These are phyloP conservation scores for Drosophila subsilvestris DNA, from an alignment of 2,888 invertebrate species.

Conservation along the genomic window DNA sequence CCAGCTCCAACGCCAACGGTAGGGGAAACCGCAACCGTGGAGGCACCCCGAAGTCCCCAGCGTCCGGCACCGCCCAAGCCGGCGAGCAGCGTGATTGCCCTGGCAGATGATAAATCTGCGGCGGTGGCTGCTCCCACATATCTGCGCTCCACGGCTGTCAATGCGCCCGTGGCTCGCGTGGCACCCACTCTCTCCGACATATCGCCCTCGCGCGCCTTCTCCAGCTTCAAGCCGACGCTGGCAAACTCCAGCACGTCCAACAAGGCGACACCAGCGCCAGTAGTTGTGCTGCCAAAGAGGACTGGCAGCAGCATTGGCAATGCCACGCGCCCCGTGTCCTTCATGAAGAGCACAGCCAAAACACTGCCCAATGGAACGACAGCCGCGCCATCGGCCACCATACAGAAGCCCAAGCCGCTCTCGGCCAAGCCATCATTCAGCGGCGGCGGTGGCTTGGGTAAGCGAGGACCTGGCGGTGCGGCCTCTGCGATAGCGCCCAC, in stretches of 20 bases:
- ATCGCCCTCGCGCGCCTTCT: conserved; percentile 80
- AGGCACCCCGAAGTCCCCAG: conserved; percentile 84
- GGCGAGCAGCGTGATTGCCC: conserved; percentile 76
- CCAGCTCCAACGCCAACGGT: conserved; percentile 82
- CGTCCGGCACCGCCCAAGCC: conserved; percentile 85
- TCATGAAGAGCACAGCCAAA: conserved; percentile 61
- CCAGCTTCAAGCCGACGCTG: conserved; percentile 82
- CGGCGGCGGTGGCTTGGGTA: conserved; percentile 39
- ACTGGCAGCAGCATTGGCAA: conserved; percentile 37
- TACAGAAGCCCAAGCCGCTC: conserved; percentile 80
- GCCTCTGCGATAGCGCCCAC: conserved; percentile 61
- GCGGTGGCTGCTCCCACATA: conserved; percentile 86
- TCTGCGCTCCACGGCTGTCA: conserved; percentile 89
- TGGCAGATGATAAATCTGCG: conserved; percentile 80
- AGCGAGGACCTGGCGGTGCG: conserved; percentile 51
- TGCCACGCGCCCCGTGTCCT: conserved; percentile 66
- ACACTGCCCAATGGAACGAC: conserved; percentile 73
- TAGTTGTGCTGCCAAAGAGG: conserved; percentile 36
- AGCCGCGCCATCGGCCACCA: conserved; percentile 72
- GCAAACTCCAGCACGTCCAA: conserved; percentile 10
- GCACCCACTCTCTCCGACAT: conserved; percentile 83
- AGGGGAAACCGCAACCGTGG: conserved; percentile 1
- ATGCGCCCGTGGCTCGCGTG: conserved; percentile 86
- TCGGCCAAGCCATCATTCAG: conserved; percentile 80
- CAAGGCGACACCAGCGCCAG: conserved; percentile 27